Evolutionary conservation across 2,113 vertebrate species (phyloP).

Genomic region (Pelecanoides urinatrix): DNA sequence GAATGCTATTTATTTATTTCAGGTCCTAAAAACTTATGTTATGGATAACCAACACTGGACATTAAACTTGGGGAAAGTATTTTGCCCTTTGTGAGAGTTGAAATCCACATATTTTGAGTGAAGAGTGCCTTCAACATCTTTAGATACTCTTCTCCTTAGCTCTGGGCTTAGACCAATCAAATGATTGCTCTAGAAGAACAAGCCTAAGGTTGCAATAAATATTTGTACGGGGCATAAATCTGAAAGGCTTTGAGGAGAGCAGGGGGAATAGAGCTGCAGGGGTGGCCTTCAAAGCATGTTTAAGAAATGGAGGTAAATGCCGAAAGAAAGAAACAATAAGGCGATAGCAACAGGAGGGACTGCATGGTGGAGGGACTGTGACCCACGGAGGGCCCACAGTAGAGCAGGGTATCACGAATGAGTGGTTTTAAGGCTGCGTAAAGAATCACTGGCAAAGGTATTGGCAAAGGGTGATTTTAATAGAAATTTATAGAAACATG

Average conservation of each 20-base stretch:
- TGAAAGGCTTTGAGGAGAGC: neutral
- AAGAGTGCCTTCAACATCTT: neutral
- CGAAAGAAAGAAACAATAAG: neutral
- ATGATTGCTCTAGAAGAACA: neutral
- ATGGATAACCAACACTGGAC: neutral
- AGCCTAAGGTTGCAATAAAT: neutral
- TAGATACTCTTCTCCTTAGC: neutral
- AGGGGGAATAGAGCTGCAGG: neutral
- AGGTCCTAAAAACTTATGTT: neutral
- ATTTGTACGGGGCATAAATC: neutral
- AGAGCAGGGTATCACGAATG: no score
- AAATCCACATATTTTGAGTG: neutral
- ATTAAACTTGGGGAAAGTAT: neutral
- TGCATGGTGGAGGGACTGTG: neutral
- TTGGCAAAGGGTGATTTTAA: no score
- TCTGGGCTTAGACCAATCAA: neutral
- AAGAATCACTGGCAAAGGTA: no score
- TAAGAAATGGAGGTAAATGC: neutral
- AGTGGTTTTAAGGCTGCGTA: no score
- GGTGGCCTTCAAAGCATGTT: accelerated
- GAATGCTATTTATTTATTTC: neutral
- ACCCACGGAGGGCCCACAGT: accelerated
- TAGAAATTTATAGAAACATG: no score
- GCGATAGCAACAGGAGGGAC: neutral
- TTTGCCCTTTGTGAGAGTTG: neutral